Conservation (phyloP, 2,797 vertebrate species). For the Synaphobranchus kaupii region DNA sequence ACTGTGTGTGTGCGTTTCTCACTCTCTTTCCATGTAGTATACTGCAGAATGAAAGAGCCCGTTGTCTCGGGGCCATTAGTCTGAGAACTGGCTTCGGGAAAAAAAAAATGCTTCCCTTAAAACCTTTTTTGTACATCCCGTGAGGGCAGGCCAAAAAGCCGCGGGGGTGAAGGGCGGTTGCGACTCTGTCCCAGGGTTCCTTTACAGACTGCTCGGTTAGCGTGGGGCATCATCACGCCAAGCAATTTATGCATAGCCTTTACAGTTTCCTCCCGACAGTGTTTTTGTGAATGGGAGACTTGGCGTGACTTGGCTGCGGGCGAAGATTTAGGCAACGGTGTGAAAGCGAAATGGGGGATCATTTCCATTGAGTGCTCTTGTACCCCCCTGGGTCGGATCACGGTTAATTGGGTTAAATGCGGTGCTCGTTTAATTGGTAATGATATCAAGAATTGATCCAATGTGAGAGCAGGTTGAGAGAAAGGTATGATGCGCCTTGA, state of each 20-base stretch:
- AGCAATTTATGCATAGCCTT: constrained; percentile 23
- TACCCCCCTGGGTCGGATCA: constrained; percentile 55
- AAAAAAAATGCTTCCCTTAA: constrained; percentile 52
- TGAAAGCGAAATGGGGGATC: constrained; percentile 37
- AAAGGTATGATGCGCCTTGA: neutral
- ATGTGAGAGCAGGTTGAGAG: constrained; percentile 8
- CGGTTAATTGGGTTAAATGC: constrained; percentile 50
- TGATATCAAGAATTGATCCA: constrained; percentile 35
- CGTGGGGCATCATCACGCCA: constrained; percentile 28
- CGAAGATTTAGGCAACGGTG: constrained; percentile 35
- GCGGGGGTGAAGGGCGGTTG: constrained; percentile 31
- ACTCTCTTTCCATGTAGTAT: constrained; percentile 55
- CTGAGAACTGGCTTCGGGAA: constrained; percentile 48
- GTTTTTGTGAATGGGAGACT: neutral
- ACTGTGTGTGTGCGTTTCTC: constrained; percentile 61
- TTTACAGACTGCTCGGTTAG: constrained; percentile 25
- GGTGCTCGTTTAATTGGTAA: constrained; percentile 35
- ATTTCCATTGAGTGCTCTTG: constrained; percentile 48
- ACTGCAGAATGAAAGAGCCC: constrained; percentile 66
- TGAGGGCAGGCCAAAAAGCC: constrained; percentile 11
- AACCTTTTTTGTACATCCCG: constrained; percentile 50
- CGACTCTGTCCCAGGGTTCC: constrained; percentile 24
- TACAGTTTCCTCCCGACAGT: constrained; percentile 5
- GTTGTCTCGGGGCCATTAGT: constrained; percentile 63
- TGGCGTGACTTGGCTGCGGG: constrained; percentile 34